phyloP scores from a whole-genome alignment of 2,113 vertebrate genomes.

The Dolichallabes microphthalmus region DNA sequence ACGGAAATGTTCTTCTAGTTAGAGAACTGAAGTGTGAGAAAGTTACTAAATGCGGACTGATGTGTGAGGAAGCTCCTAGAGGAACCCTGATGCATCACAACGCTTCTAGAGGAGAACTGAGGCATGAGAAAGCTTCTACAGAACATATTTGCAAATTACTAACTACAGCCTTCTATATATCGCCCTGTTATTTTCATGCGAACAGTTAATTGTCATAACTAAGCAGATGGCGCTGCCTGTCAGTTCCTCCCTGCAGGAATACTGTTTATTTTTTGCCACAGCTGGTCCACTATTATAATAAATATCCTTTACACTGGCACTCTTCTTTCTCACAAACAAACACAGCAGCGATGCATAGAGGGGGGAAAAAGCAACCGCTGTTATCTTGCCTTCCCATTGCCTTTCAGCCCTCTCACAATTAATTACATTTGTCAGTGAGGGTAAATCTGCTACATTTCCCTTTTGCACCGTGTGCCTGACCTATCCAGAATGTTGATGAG shows the following conservation, averaged over 20 bases:
- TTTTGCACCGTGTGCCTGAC: slow-evolving; percentile 26
- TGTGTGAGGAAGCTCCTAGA: background rate
- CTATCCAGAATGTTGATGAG: slow-evolving; percentile 37
- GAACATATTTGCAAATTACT: background rate
- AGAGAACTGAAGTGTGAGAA: too few relatives aligned
- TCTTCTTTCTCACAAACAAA: slow-evolving; percentile 1
- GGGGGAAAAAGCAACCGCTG: background rate
- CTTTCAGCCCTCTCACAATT: slow-evolving; percentile 35
- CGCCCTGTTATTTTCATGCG: background rate
- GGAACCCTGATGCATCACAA: background rate
- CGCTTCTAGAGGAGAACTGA: background rate
- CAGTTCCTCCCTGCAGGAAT: slow-evolving; percentile 31
- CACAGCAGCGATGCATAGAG: background rate
- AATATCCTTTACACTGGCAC: slow-evolving; percentile 40
- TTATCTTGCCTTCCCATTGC: slow-evolving; percentile 16
- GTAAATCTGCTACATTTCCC: slow-evolving; percentile 26
- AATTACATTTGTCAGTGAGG: slow-evolving; percentile 39
- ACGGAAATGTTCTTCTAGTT: background rate
- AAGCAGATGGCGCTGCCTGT: slow-evolving; percentile 38
- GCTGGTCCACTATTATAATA: slow-evolving; percentile 27
- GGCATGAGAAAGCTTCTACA: background rate
- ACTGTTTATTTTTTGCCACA: slow-evolving; percentile 35
- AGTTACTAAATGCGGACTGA: background rate
- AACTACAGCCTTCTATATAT: background rate
- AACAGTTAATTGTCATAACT: slow-evolving; percentile 34